Conservation (phyloP, 2,113 vertebrate genomes). For the Galeopterus variegatus region DNA sequence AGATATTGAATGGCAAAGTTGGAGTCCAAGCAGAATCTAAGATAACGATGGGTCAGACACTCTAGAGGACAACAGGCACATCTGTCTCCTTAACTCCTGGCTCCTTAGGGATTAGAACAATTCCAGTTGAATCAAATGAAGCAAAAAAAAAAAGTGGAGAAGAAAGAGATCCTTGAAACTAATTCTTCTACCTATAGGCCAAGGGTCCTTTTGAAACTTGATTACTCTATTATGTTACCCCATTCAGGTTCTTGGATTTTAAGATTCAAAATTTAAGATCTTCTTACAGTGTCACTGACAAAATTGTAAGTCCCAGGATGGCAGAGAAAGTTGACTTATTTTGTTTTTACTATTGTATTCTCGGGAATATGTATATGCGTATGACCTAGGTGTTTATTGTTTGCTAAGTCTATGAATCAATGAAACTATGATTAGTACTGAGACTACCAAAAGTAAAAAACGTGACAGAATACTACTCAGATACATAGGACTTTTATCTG, state of each 20-base stretch:
- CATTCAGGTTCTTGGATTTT: not conserved
- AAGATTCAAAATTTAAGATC: not conserved
- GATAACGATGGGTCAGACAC: not conserved
- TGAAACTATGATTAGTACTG: not conserved
- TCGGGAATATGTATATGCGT: not conserved
- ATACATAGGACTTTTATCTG: not conserved
- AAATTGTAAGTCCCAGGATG: not conserved
- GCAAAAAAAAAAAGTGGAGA: not conserved
- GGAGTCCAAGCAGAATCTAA: not conserved
- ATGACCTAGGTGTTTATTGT: not conserved
- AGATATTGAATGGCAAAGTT: not conserved
- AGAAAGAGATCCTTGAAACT: not conserved
- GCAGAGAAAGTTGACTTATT: not conserved
- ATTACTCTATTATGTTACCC: not conserved
- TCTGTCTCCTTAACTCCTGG: not conserved
- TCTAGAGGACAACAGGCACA: not conserved
- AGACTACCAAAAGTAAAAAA: not conserved
- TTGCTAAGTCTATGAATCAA: constrained; percentile 8
- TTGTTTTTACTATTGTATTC: not conserved
- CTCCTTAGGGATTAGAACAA: not conserved
- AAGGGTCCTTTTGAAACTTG: not conserved
- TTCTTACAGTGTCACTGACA: not conserved
- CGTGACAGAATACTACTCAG: not conserved
- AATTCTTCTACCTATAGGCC: not conserved
- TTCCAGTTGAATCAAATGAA: not conserved